Base-by-base conservation (phyloP, 2,797 vertebrate genomes). In the Molossus molossus region DNA sequence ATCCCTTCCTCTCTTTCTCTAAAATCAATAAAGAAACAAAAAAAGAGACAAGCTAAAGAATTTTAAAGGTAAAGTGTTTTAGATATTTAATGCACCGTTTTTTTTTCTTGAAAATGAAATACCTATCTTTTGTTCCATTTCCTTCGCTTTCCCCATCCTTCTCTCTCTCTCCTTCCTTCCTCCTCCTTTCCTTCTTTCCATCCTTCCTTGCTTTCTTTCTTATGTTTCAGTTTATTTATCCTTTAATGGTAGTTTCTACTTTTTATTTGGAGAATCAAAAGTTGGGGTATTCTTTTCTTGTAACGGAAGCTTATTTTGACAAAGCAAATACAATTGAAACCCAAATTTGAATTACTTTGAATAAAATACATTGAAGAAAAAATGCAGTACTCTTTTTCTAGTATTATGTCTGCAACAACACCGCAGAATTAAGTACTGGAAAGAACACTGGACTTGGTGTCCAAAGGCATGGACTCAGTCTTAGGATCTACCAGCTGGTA, bases 301-400 rank as follows among this genome's bases (percentile, higher is more conserved):
- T 64, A 62, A 48, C 79, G 60, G 27, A 93, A 86, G 6, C 4
- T 29, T 69, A 76, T 79, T 13, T 90, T 60, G 0, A 90, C 55
- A 94, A 86, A 69, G 21, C 7, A 88, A 84, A 77, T 75, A 57
- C 1, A 64, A 8, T 7, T 73, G 3, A 64, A 95, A 82, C 15
- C 18, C 15, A 57, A 70, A 77, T 55, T 73, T 53, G 14, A 55
- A 87, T 92, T 33, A 69, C 9, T 70, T 2, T 40, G 20, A 96
- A 77, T 65, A 50, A 6, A 58, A 29, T 73, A 87, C 62, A 29
- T 95, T 95, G 40, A 92, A 82, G 45, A 21, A 88, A 94, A 94
- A 55, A 10, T 70, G 9, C 25, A 65, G 60, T 60, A 14, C 12
- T 76, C 20, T 77, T 21, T 72, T 55, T 87, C 9, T 87, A 48